Percentiles rank a stretch among this genome's conserved stretches.
These are phyloP conservation scores for Aethes cnicana DNA, from an alignment of 2,888 invertebrate genomes.

Conservation along the genomic window DNA sequence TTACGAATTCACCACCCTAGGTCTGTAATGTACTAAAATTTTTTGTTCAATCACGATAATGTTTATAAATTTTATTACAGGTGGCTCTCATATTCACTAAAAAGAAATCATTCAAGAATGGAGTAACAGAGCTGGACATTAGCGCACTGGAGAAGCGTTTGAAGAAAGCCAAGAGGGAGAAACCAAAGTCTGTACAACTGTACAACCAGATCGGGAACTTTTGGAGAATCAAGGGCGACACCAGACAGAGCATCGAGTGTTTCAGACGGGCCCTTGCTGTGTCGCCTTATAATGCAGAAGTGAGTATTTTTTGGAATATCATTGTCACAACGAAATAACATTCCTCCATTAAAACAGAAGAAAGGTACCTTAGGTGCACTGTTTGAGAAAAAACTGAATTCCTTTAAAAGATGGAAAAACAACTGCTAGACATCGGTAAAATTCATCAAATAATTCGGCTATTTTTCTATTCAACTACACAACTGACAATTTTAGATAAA, in stretches of 20 bases:
- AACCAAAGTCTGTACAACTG: slow-evolving; percentile 91
- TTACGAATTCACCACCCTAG: too few species aligned
- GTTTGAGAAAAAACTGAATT: too few species aligned
- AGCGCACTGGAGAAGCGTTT: slow-evolving; percentile 87
- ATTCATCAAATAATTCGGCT: too few species aligned
- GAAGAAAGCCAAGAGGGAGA: slow-evolving; percentile 90
- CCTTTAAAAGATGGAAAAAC: too few species aligned
- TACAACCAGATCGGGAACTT: slow-evolving; percentile 96
- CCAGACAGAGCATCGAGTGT: slow-evolving; percentile 93
- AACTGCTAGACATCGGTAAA: too few species aligned
- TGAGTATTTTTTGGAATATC: slow-evolving; percentile 53
- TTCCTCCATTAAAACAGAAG: too few species aligned
- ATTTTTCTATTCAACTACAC: too few species aligned
- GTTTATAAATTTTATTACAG: slow-evolving; percentile 47
- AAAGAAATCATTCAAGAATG: slow-evolving; percentile 83
- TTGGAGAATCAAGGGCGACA: slow-evolving; percentile 94
- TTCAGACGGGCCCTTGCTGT: slow-evolving; percentile 92
- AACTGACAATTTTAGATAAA: too few species aligned
- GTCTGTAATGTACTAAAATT: not conserved
- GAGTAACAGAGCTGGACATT: slow-evolving; percentile 87
- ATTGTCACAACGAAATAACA: too few species aligned
- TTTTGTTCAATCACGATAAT: not conserved
- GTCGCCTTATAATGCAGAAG: slow-evolving; percentile 93
- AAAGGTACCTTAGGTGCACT: too few species aligned
- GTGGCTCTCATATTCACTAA: slow-evolving; percentile 89